Percentiles rank a stretch among this genome's conserved stretches.
These are phyloP conservation scores for Tuberolachnus salignus DNA, from an alignment of 2,888 invertebrate species.

Conservation along the genomic window DNA sequence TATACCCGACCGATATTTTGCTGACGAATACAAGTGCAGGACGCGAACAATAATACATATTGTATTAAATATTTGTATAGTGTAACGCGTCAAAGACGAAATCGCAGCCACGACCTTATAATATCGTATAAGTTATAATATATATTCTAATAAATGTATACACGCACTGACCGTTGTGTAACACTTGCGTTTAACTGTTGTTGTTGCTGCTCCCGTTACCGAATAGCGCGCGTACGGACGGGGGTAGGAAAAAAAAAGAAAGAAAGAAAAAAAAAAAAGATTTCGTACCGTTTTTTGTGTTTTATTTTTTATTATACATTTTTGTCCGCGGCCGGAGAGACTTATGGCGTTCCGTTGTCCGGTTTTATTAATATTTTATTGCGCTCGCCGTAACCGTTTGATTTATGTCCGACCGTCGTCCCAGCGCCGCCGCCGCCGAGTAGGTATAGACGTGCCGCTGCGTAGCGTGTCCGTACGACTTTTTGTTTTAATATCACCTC, in stretches of 20 bases:
- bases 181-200: constrained; percentile 55
- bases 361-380: constrained; percentile 56
- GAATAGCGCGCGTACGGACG: neutral
- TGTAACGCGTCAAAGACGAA: constrained; percentile 27
- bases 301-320: constrained; percentile 43
- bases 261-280: neutral
- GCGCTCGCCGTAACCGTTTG: constrained; percentile 29
- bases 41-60: constrained; percentile 46
- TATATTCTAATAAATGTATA: constrained; percentile 28
- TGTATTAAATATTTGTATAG: constrained; percentile 9
- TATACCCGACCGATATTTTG: constrained; percentile 24
- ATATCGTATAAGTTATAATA: no score
- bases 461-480: neutral
- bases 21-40: constrained; percentile 13
- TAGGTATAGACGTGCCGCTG: no score
- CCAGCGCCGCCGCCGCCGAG: neutral
- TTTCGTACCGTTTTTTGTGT: constrained; percentile 26
- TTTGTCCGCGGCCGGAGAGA: constrained; percentile 32
- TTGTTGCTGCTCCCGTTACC: neutral
- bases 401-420: constrained; percentile 43
- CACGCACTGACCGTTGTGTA: constrained; percentile 40
- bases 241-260: neutral
- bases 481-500: constrained; percentile 47
- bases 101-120: constrained; percentile 26
- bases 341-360: constrained; percentile 51